These are phyloP conservation scores for Drosophila nigrodunni DNA, from an alignment of 1,140 invertebrate species.

Conservation along the genomic window DNA sequence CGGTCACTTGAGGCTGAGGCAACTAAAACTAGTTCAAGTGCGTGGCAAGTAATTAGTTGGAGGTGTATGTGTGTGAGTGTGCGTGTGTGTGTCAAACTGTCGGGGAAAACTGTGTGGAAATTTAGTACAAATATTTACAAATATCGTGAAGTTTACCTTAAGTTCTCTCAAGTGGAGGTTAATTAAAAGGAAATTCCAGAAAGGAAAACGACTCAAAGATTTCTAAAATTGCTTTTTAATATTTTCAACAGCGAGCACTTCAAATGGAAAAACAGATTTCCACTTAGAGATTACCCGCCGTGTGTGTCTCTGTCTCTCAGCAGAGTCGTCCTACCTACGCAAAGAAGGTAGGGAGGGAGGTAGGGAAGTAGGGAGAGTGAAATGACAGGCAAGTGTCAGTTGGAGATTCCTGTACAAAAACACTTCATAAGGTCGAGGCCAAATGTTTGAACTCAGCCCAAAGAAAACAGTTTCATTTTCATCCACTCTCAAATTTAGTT, in stretches of 20 bases:
- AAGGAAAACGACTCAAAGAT: slow-evolving; percentile 44
- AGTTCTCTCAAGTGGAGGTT: slow-evolving; percentile 63
- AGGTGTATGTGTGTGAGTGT: slow-evolving; percentile 14
- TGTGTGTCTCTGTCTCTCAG: slow-evolving; percentile 14
- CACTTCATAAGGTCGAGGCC: slow-evolving; percentile 10
- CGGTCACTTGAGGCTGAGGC: slow-evolving; percentile 28
- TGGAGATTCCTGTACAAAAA: not conserved
- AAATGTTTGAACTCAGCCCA: slow-evolving; percentile 17
- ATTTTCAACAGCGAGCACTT: slow-evolving; percentile 60
- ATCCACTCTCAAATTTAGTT: not conserved
- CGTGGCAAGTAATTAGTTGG: slow-evolving; percentile 68
- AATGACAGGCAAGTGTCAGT: slow-evolving; percentile 47
- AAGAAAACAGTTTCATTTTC: not conserved
- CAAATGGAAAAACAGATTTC: slow-evolving; percentile 54
- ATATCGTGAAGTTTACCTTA: slow-evolving; percentile 52
- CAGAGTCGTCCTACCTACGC: slow-evolving; percentile 17
- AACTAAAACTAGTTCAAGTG: slow-evolving; percentile 72
- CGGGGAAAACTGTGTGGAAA: slow-evolving; percentile 25
- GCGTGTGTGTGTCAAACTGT: slow-evolving; percentile 42
- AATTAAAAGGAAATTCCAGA: slow-evolving; percentile 62
- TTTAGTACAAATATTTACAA: slow-evolving; percentile 67
- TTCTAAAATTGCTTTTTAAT: slow-evolving; percentile 71
- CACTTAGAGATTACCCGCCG: slow-evolving; percentile 57
- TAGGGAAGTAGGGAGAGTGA: not conserved
- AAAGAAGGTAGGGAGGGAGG: not conserved